Evolutionary conservation across 1,140 invertebrate species (phyloP), one percentile per base, ranked within the genome.

Genomic region (Orius laevigatus): DNA sequence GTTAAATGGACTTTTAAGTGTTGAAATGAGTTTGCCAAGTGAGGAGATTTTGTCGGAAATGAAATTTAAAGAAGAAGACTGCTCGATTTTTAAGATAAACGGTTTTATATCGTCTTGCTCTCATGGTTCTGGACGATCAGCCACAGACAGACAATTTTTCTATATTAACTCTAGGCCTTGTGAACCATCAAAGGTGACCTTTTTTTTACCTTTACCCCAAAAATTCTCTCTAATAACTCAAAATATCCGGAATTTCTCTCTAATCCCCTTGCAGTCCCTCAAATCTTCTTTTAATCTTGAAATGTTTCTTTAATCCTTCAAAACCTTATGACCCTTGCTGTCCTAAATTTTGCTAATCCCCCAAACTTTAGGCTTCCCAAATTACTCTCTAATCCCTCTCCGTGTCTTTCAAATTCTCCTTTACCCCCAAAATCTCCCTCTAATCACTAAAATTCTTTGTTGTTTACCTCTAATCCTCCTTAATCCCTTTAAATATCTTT

Each of bases 81-180:
- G 35, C 16, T 20, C 14, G 10, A 33, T 49, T 55, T 55, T 57
- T 45, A 40, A 12, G 40, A n/a, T 81, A 56, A 70, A 76, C 54
- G 95, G 91, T 36, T 87, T 71, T 58, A 76, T 98, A 14, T 97
- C 92, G 6, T 84, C 76, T 48, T 48, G 84, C 64, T 74, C 72
- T 31, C 91, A 94, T 69, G 79, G 81, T 3, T 70, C 73, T 57
- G 93, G 94, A 1, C 71, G 92, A 46, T 80, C 82, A 48, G 73
- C 78, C 46, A 69, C 78, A 20, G 93, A 98, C 62, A 74, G 91
- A 58, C 95, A 98, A 66, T 98, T 87, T 66, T 84, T 25, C 67
- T 98, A 80, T 63, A 75, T 98, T 10, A 98, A 98, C 64, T 78
- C 78, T 1, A 71, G 94, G 50, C 95, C 94, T 5, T 95, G 88